Evolutionary conservation across 2,888 invertebrate genomes (phyloP), one percentile per base, ranked within the genome.

Genomic region (Eutolmus rufibarbis): DNA sequence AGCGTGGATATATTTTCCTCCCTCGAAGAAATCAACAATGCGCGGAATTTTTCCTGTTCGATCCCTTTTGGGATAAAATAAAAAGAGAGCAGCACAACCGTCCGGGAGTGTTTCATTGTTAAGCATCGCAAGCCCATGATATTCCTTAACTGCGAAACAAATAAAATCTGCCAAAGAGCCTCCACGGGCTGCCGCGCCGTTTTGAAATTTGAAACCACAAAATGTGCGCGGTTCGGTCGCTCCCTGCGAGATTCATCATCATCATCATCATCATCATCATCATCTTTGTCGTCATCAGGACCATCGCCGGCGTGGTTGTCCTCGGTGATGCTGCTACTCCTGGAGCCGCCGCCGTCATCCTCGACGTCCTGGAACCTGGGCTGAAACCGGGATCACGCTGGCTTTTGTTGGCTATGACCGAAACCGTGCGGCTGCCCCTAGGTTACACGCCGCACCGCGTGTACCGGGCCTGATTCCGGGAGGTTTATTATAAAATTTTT

Each of bases 191-290:
- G 88, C 88, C 88, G 88, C 79, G 88, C 88, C 88, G 88, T 88
- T 84, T 28, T 89, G 89, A 88, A 89, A 89, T 87, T 88, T 89
- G 89, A 89, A 86, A 89, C 89, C 88, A 88, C 88, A 88, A 89
- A 89, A 89, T 89, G 89, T 89, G 88, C 87, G 88, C 28, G 19
- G 14, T 66, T n/a, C 28, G 28, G 19, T 28, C 28, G 28, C 88
- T 89, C 89, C 88, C 87, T 86, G 87, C 76, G 88, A 37, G 86
- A 88, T 86, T 87, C 88, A 82, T 87, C 86, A 28, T 82, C 78
- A 46, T 56, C 78, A 76, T 74, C 74, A 4, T 86, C 77, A 56
- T 43, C 78, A 34, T 40, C 12, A 40, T 34, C 76, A n/a, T 14
- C 76, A n/a, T 76, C n/a, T 5, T 14, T 19, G 16, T 74, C 74